Evolutionary conservation across 2,888 invertebrate genomes (phyloP).

Genomic region (Melangyna quadrimaculata): DNA sequence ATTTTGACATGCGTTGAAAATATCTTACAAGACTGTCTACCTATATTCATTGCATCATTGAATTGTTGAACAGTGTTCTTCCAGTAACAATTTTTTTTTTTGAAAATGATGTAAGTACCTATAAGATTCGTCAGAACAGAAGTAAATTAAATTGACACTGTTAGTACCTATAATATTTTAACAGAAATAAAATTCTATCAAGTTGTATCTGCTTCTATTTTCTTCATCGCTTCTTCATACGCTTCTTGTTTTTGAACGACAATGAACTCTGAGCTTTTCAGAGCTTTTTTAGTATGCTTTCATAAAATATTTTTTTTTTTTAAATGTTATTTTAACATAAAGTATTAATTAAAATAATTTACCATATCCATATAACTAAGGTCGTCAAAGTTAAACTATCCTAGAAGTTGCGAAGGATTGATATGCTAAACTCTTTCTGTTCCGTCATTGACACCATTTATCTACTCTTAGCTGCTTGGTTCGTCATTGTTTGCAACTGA

Average conservation of each 20-base stretch:
- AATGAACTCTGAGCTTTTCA: constrained; percentile 1
- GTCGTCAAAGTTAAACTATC: not conserved
- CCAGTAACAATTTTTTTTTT: not conserved
- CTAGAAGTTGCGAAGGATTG: not conserved
- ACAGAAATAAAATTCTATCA: not conserved
- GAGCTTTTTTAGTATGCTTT: not conserved
- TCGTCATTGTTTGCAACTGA: not conserved
- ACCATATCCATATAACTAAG: not conserved
- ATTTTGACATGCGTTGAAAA: not conserved
- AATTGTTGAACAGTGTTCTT: not conserved
- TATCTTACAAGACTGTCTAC: not conserved
- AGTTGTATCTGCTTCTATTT: not conserved
- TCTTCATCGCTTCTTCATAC: too few species aligned
- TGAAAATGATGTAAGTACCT: not conserved
- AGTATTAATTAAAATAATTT: not conserved
- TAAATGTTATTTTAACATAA: not conserved
- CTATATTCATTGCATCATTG: not conserved
- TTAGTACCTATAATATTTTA: not conserved
- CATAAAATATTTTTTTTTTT: not conserved
- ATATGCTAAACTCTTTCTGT: not conserved
- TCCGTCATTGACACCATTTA: not conserved
- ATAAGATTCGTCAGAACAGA: not conserved
- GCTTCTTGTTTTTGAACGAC: not conserved
- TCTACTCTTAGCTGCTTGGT: not conserved
- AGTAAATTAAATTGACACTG: not conserved